Conservation (phyloP, 2,888 invertebrate species). For the Sclerodermus sp. region DNA sequence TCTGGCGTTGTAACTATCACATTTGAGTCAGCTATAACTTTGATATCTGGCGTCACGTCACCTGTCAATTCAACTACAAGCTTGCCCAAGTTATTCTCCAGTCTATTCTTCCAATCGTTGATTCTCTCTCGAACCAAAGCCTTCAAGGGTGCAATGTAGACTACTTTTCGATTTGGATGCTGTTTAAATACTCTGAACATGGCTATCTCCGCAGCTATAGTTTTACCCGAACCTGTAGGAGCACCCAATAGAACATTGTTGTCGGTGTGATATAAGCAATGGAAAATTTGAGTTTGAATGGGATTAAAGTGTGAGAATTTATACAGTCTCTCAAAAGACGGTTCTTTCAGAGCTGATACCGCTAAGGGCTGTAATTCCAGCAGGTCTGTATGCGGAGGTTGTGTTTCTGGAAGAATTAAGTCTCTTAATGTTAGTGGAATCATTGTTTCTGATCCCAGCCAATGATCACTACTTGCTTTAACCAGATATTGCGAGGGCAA, state of each 20-base stretch:
- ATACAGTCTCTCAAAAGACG: slow-evolving; percentile 79
- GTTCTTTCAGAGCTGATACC: slow-evolving; percentile 77
- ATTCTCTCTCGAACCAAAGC: slow-evolving; percentile 96
- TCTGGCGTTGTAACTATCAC: slow-evolving; percentile 99
- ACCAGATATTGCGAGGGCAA: slow-evolving; percentile 91
- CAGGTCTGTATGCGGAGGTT: slow-evolving; percentile 92
- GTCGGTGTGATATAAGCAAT: slow-evolving; percentile 93
- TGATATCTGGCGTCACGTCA: slow-evolving; percentile 83
- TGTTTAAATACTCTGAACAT: slow-evolving; percentile 89
- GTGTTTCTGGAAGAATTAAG: slow-evolving; percentile 86
- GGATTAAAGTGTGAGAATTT: slow-evolving; percentile 96
- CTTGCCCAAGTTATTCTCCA: slow-evolving; percentile 73
- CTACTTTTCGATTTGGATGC: slow-evolving; percentile 80
- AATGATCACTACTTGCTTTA: slow-evolving; percentile 83
- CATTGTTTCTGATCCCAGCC: slow-evolving; percentile 67
- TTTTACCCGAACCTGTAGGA: slow-evolving; percentile 97
- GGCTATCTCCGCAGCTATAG: slow-evolving; percentile 96
- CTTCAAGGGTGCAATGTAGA: slow-evolving; percentile 98
- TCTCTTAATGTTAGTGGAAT: slow-evolving; percentile 77
- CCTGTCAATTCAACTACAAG: slow-evolving; percentile 96
- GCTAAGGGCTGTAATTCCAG: slow-evolving; percentile 90
- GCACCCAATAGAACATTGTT: slow-evolving; percentile 92
- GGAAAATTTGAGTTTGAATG: slow-evolving; percentile 97
- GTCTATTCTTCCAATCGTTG: slow-evolving; percentile 87
- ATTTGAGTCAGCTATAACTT: slow-evolving; percentile 80